Base-by-base conservation (phyloP, 2,113 vertebrate species). In the Oreochromis niloticus region DNA sequence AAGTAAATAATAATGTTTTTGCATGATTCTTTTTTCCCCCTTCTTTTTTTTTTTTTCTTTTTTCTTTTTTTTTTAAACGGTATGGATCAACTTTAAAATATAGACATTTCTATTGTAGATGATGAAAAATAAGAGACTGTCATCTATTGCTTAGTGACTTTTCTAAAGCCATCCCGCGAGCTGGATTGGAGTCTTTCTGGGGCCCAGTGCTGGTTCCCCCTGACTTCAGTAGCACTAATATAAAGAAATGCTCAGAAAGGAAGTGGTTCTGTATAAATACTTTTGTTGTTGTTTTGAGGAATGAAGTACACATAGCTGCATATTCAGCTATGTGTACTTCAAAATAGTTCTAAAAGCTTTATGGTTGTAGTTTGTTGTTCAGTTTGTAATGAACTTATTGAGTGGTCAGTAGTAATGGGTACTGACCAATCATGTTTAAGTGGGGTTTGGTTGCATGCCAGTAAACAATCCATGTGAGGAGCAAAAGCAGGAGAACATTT, bases 41-140 rank as follows among this genome's bases (percentile, higher is more conserved):
- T 1, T 16, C 0, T 19, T 2, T 46, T 14, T 6, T 6, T 52
- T 5, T 1, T 3, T 50, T 8, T 0, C 6, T 22, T 36, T 9
- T 9, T 36, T 4, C 0, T 1, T 2, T 1, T 3, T 32, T 30
- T 30, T 59, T 32, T 30, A 6, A 3, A 57, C 3, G 1, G 34
- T 34, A 10, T 63, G 59, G 30, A 63, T 30, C 0, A 59, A 32
- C 1, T 63, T 19, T 19, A 63, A 63, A 34, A 34, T 61, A 19
- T 61, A 61, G 57, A 61, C 5, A 34, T 61, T 34, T 19, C 0
- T 61, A 19, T 61, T 34, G 57, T 34, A 61, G 9, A 34, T 61
- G 8, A 30, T 63, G 16, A 34, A 63, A 63, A 63, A 63, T 19
- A 30, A 6, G 30, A 61, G 57, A 34, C 59, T 34, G 16, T 63